Conservation (phyloP, 1,140 invertebrate genomes). For the Philaenus spumarius region DNA sequence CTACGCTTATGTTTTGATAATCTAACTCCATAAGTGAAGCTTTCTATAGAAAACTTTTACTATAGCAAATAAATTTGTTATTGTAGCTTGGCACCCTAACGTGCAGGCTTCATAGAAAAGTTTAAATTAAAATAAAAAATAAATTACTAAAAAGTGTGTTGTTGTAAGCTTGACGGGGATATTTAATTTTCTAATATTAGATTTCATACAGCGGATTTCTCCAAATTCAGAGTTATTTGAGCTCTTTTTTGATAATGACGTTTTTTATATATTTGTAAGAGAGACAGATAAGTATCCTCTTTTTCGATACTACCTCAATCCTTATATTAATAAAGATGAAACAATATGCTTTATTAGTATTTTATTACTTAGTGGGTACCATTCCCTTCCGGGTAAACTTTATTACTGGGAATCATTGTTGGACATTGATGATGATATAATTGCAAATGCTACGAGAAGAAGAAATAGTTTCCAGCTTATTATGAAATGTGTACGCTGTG, state of each 20-base stretch:
- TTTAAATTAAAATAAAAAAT: too few relatives aligned
- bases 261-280: constrained; percentile 20
- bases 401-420: constrained; percentile 24
- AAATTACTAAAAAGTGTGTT: too few relatives aligned
- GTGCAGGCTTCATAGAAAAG: too few relatives aligned
- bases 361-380: constrained; percentile 26
- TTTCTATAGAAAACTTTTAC: too few relatives aligned
- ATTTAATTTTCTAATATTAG: too few relatives aligned
- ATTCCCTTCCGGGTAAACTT: constrained; percentile 15
- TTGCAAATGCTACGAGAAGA: constrained; percentile 19
- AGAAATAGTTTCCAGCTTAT: constrained; percentile 20
- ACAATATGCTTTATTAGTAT: constrained; percentile 27
- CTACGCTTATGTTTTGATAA: too few relatives aligned
- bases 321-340: constrained; percentile 22
- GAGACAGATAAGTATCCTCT: constrained; percentile 21
- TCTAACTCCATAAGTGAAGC: too few relatives aligned
- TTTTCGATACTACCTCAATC: constrained; percentile 11
- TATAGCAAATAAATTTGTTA: too few relatives aligned
- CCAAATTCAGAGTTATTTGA: constrained; percentile 24
- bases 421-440: constrained; percentile 20
- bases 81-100: too few relatives aligned
- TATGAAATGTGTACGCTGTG: constrained; percentile 14
- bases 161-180: too few relatives aligned
- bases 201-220: too few relatives aligned
- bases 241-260: constrained; percentile 26